A percentile compares a stretch with the other conserved stretches of the same genome.
These are phyloP conservation scores for Proteles cristata DNA, from an alignment of 2,113 vertebrate species.

Conservation along the genomic window DNA sequence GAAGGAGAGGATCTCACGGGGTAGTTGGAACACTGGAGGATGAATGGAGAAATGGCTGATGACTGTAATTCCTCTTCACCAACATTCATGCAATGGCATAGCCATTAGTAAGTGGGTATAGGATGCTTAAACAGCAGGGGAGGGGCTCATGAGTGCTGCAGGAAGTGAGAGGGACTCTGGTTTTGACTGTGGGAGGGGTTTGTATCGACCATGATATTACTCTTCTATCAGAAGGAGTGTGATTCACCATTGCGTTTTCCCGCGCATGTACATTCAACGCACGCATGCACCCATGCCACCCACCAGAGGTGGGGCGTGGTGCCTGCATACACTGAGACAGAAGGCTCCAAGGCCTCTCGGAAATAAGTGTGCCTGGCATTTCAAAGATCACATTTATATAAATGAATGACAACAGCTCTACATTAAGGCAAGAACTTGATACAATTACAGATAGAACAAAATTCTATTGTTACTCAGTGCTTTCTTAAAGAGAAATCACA, in stretches of 20 bases:
- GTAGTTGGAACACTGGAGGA: background rate
- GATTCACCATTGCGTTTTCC: background rate
- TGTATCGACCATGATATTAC: background rate
- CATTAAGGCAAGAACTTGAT: background rate
- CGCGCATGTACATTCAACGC: fast-evolving
- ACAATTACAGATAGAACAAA: background rate
- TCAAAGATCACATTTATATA: background rate
- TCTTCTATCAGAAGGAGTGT: background rate
- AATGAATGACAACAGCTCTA: background rate
- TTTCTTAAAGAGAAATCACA: background rate
- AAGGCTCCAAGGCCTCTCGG: background rate
- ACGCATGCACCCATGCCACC: fast-evolving
- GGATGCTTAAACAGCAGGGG: background rate
- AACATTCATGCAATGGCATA: background rate
- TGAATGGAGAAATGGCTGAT: background rate
- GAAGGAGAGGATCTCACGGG: fast-evolving
- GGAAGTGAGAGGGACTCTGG: background rate
- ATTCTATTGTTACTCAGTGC: background rate
- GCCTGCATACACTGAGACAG: background rate
- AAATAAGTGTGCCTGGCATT: background rate
- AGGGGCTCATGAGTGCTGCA: no score
- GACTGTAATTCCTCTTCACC: background rate
- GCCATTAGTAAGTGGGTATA: background rate
- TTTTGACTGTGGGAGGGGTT: background rate
- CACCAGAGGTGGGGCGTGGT: background rate